A percentile compares a stretch with the other conserved stretches of the same genome.
phyloP scores from a whole-genome alignment of 2,797 vertebrate species.

The Periophthalmus magnuspinnatus region DNA sequence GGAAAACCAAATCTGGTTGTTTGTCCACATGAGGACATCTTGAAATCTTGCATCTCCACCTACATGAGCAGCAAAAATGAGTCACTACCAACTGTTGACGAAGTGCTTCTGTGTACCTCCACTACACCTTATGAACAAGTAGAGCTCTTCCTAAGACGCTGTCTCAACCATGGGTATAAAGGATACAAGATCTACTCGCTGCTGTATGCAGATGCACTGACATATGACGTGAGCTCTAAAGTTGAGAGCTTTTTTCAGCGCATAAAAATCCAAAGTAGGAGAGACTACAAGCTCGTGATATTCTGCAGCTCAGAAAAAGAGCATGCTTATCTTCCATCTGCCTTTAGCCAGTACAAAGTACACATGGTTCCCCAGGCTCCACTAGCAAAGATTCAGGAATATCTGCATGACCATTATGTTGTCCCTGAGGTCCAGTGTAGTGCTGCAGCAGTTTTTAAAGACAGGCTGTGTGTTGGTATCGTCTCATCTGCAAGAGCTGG shows the following conservation, averaged over 20 bases:
- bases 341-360: constrained; percentile 88
- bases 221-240: constrained; percentile 87
- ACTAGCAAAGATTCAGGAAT: constrained; percentile 73
- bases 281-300: constrained; percentile 79
- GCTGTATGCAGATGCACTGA: constrained; percentile 86
- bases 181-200: constrained; percentile 85
- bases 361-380: constrained; percentile 83
- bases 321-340: constrained; percentile 89
- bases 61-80: constrained; percentile 84
- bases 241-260: constrained; percentile 84
- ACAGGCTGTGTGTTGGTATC: constrained; percentile 81
- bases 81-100: constrained; percentile 87
- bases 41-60: constrained; percentile 83
- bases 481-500: constrained; percentile 89
- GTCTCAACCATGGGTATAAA: constrained; percentile 72
- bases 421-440: constrained; percentile 65
- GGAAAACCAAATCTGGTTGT: constrained; percentile 89
- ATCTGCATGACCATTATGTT: constrained; percentile 83
- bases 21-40: constrained; percentile 83
- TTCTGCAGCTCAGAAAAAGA: constrained; percentile 88
- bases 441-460: constrained; percentile 84
- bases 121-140: constrained; percentile 86
- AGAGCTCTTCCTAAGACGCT: constrained; percentile 88
- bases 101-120: constrained; percentile 90
- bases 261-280: constrained; percentile 69